Base-by-base conservation (phyloP, 2,888 invertebrate genomes). In the Brachylomia viminalis region DNA sequence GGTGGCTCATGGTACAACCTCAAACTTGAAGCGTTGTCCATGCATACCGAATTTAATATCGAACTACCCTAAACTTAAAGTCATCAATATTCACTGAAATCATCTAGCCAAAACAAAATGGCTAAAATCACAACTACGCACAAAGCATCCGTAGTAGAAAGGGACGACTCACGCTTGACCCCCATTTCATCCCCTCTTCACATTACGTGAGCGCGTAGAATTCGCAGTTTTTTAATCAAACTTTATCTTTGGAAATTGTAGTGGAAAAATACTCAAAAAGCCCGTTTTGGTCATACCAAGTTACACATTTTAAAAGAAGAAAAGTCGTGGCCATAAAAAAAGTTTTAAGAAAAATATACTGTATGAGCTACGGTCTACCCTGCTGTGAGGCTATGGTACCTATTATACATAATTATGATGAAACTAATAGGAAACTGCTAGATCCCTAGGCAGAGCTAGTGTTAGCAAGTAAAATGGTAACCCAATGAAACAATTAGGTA, bases 121-220 rank as follows among this genome's bases (percentile, higher is more conserved):
- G 52, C 72, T 79, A 69, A 71, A 75, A 72, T 83, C 65, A 72
- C 65, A 79, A 79, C 68, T 58, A 68, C 66, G 66, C 68, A 59
- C 61, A 42, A 56, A 59, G 62, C 71, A 69, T 61, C 73, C 59
- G 71, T 49, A 68, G 49, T 52, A 66, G 74, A 70, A 54, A 69
- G 74, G 65, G 65, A 58, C 68, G 66, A 69, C 66, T 85, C 66
- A 73, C 75, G 79, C 79, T 85, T 84, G 84, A 82, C 83, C 83
- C 59, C 67, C 72, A 66, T 77, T 79, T 70, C 59, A 75, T 77
- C 73, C 72, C 79, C 72, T 68, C 74, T 72, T 73, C 69, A 76
- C 75, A 75, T 77, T 80, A 77, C 84, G 80, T 77, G 73, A 80
- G 61, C 73, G 74, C 69, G 72, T 83, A 77, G 77, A 80, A 74